Evolutionary conservation across 2,888 invertebrate species (phyloP), one percentile per base, ranked within the genome.

Genomic region (Syritta pipiens): DNA sequence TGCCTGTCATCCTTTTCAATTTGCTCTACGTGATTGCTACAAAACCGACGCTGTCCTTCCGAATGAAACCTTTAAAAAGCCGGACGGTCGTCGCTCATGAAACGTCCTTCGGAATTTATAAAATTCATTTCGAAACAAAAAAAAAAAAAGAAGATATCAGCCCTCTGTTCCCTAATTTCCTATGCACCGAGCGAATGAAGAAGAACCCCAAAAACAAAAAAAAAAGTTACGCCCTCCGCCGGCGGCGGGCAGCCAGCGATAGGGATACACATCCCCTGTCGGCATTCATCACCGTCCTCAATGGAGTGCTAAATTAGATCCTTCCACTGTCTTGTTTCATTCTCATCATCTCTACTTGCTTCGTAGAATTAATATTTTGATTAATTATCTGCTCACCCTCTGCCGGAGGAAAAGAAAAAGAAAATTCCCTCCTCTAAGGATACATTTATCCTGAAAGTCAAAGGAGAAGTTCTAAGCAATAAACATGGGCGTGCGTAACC

Each of bases 341-440:
- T 6, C 6, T 14, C 35, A 35, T 12, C 35, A 35, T 4, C 14
- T 12, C 1, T 10, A 30, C 2, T 10, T 17, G 17, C 19, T 14
- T 42, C 42, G 14, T 12, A 12, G 60, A 35, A 49, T 26, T 49
- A 35, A 28, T 37, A 62, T 62, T 62, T 63, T 63, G 62, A 63
- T 63, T 63, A 63, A 63, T 63, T 60, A 60, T 22, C 20, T 9
- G 22, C 24, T n/a, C 49, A 40, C 28, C 14, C 20, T 2, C 3
- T 22, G 26, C 17, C 19, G 12, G 2, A n/a, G 2, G 17, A n/a
- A 4, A n/a, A 24, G 35, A 12, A 24, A 9, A 32, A 10, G 1
- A 9, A 55, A 26, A 55, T 10, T 10, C n/a, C 1, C 12, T 20
- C 17, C n/a, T 30, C 20, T 6, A 0, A 9, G 14, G 37, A 40